phyloP scores from a whole-genome alignment of 2,113 vertebrate genomes.

The Microcebus murinus region DNA sequence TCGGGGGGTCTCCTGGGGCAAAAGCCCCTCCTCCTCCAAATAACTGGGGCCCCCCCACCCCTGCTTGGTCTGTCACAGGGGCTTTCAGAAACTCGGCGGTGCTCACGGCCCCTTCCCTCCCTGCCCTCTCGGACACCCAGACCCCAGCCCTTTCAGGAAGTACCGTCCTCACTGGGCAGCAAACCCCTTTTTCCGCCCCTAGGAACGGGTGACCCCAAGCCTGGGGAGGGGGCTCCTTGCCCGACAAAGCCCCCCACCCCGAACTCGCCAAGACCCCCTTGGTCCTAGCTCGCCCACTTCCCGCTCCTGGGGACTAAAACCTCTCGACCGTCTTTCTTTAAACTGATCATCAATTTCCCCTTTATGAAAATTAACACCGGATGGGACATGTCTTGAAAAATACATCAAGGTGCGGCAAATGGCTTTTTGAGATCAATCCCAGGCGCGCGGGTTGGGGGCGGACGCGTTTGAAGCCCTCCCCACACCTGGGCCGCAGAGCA shows the following conservation, averaged over 20 bases:
- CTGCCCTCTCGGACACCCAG: no score
- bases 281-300: neutral
- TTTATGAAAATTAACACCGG: conserved; percentile 75
- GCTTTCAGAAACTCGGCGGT: rapidly evolving
- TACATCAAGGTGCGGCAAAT: conserved; percentile 79
- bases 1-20: no score
- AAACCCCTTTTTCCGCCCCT: neutral
- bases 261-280: neutral
- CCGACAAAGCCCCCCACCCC: neutral
- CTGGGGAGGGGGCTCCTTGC: no score
- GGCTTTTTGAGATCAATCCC: conserved; percentile 76
- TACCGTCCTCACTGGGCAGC: no score
- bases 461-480: conserved; percentile 44
- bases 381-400: conserved; percentile 77
- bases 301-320: conserved; percentile 34
- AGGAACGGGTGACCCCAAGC: neutral
- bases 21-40: neutral
- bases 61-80: no score
- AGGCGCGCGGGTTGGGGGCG: neutral
- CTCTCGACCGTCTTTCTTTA: conserved; percentile 59
- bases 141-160: neutral
- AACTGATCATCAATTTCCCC: conserved; percentile 72
- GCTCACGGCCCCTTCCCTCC: rapidly evolving
- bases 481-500: conserved; percentile 8
- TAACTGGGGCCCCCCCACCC: neutral